phyloP scores from a whole-genome alignment of 2,113 vertebrate genomes.

The Perca schrenkii region DNA sequence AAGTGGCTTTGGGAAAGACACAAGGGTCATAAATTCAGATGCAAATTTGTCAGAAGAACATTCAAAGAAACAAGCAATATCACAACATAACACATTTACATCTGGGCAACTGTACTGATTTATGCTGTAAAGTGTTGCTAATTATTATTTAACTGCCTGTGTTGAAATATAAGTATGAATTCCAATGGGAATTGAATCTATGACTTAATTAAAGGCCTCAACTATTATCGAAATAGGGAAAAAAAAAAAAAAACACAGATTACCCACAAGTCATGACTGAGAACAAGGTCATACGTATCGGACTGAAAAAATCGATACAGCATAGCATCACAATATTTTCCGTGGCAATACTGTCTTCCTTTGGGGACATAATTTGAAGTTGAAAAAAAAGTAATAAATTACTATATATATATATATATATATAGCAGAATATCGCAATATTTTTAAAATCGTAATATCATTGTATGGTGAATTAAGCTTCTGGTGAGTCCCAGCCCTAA shows the following conservation, averaged over 20 bases:
- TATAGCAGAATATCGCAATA: too few relatives aligned
- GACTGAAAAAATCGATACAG: background rate
- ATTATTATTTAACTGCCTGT: background rate
- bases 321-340: too few relatives aligned
- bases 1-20: conserved; percentile 27
- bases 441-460: too few relatives aligned
- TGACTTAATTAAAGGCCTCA: conserved; percentile 4
- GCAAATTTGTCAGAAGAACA: conserved; percentile 11
- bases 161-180: background rate
- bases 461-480: too few relatives aligned
- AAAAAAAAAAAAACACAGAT: background rate
- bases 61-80: conserved; percentile 16
- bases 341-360: too few relatives aligned
- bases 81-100: background rate
- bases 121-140: background rate
- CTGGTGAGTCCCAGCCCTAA: too few relatives aligned
- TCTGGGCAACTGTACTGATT: conserved; percentile 5
- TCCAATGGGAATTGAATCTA: background rate
- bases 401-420: too few relatives aligned
- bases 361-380: too few relatives aligned
- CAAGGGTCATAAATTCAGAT: conserved; percentile 29
- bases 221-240: background rate
- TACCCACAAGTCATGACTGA: background rate
- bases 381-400: too few relatives aligned
- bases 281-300: background rate